Conservation (phyloP, 2,888 invertebrate genomes). For the Parochlus steinenii region DNA sequence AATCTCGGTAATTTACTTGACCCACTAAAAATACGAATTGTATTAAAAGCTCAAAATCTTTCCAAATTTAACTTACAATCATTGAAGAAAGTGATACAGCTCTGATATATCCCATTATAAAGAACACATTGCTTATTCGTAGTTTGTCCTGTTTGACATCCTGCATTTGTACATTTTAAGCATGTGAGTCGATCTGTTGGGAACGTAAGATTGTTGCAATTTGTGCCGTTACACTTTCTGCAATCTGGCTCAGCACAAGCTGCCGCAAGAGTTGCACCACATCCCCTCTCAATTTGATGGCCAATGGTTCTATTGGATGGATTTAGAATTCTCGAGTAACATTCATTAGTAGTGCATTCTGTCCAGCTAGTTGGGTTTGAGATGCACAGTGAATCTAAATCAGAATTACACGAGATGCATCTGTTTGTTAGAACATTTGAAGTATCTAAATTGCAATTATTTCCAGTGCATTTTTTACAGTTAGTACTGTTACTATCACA, state of each 20-base stretch:
- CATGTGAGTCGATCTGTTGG: slow-evolving; percentile 3
- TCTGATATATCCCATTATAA: neutral
- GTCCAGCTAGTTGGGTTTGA: neutral
- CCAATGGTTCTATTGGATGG: neutral
- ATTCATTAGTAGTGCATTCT: neutral
- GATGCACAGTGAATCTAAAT: slow-evolving; percentile 1
- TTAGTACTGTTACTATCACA: neutral
- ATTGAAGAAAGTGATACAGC: slow-evolving; percentile 2
- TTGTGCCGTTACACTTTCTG: slow-evolving; percentile 1
- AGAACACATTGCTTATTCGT: neutral
- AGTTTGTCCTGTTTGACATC: neutral
- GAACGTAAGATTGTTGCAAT: slow-evolving; percentile 3
- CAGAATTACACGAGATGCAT: slow-evolving; percentile 6
- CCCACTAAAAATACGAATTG: too few relatives aligned
- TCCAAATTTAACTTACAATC: too few relatives aligned
- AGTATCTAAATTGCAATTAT: slow-evolving; percentile 7
- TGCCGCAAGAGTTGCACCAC: neutral
- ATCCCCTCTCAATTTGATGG: slow-evolving; percentile 6
- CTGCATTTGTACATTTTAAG: neutral
- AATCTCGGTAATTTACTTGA: slow-evolving; percentile 7
- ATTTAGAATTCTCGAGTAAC: slow-evolving; percentile 2
- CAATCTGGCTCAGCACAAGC: slow-evolving; percentile 2
- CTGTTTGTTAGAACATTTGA: neutral
- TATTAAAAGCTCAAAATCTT: too few relatives aligned
- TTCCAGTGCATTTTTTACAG: neutral